Conservation (phyloP, 2,113 vertebrate genomes). For the Pipa parva region DNA sequence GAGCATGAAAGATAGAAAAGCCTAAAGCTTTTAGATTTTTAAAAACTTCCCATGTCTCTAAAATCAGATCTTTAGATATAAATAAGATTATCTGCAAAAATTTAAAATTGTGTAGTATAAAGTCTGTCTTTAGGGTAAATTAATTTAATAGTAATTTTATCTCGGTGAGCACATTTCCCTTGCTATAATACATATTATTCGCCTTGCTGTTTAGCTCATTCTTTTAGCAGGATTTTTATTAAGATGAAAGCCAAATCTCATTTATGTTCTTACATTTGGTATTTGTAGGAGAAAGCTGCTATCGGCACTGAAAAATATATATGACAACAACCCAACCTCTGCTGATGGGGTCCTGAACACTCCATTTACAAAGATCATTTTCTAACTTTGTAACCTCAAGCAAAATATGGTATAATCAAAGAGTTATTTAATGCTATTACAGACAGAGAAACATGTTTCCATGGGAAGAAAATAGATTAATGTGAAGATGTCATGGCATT, state of each 20-base stretch:
- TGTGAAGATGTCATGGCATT: not conserved
- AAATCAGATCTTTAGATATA: too few species aligned
- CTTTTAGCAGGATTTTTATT: too few species aligned
- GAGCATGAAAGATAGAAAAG: too few species aligned
- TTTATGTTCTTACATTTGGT: not conserved
- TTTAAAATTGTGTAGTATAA: too few species aligned
- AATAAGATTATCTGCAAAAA: too few species aligned
- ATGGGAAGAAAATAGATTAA: not conserved
- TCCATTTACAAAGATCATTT: constrained; percentile 18
- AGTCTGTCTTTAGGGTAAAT: too few species aligned
- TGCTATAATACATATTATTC: too few species aligned
- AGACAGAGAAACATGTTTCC: constrained; percentile 2
- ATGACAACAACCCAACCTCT: not conserved
- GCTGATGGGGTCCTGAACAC: not conserved
- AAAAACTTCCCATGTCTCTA: too few species aligned
- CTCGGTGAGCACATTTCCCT: too few species aligned
- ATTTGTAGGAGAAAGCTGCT: constrained; percentile 11
- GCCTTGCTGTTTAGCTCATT: too few species aligned
- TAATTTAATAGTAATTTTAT: too few species aligned
- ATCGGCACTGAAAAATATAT: not conserved
- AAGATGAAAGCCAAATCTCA: not conserved
- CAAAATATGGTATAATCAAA: constrained; percentile 22
- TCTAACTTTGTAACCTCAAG: constrained; percentile 7
- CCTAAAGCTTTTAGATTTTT: too few species aligned
- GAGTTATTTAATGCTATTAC: constrained; percentile 17